Percentiles rank a stretch among this genome's conserved stretches.
Conservation (phyloP, 2,113 vertebrate genomes). For the Gnathonemus echidnorhynchus region DNA sequence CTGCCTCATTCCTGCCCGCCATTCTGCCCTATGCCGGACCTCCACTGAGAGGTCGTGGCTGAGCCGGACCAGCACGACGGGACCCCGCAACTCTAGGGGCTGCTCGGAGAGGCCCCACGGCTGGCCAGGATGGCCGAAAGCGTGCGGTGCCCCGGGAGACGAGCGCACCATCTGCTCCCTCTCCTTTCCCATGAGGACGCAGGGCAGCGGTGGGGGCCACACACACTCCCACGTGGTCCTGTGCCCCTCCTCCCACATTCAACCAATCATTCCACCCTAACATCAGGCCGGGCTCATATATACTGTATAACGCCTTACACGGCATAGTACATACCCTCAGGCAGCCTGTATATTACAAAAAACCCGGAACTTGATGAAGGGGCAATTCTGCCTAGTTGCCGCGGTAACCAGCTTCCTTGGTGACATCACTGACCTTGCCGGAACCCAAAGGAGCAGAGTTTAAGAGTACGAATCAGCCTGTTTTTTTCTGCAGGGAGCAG, state of each 20-base stretch:
- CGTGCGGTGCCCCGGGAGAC: neutral
- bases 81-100: neutral
- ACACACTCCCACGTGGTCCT: neutral
- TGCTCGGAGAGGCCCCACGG: neutral
- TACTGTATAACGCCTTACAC: neutral
- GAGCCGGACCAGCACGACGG: neutral
- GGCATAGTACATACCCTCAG: neutral
- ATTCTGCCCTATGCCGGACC: neutral
- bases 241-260: neutral
- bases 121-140: slow-evolving; percentile 11
- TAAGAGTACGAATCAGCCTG: neutral
- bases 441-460: neutral
- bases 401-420: neutral
- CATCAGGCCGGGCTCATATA: neutral
- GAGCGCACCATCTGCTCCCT: neutral
- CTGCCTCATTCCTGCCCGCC: neutral
- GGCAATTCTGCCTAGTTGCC: neutral
- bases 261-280: neutral
- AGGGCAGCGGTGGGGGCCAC: neutral
- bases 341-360: neutral
- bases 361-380: neutral
- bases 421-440: neutral
- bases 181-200: neutral
- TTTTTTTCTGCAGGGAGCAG: neutral
- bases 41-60: neutral